These are phyloP conservation scores for Carposina sasakii DNA, from an alignment of 1,140 invertebrate species.

Conservation along the genomic window DNA sequence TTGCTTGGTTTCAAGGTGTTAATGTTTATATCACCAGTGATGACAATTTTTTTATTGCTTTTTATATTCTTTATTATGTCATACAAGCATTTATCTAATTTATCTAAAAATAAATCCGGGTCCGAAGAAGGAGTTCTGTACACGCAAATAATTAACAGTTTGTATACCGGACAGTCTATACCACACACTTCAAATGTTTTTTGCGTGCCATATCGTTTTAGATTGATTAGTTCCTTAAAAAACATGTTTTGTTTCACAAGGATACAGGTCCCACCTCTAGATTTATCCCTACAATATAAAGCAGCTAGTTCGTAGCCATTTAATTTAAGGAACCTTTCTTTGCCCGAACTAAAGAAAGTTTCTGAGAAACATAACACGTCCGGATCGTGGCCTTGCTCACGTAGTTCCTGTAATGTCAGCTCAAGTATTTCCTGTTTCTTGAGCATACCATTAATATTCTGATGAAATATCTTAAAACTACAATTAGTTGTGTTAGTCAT, in stretches of 20 bases:
- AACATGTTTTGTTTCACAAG: neutral
- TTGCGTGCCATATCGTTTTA: neutral
- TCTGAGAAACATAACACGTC: slow-evolving; percentile 6
- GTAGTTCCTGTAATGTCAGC: neutral
- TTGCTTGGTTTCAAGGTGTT: neutral
- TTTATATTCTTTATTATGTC: neutral
- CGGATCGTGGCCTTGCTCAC: neutral
- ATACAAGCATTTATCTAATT: neutral
- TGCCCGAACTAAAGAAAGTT: neutral
- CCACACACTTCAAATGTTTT: slow-evolving; percentile 6
- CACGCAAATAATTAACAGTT: neutral
- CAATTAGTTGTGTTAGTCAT: too few species aligned
- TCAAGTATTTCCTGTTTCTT: slow-evolving; percentile 2
- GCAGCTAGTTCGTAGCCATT: slow-evolving; percentile 1
- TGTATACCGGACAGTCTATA: neutral
- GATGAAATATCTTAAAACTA: neutral
- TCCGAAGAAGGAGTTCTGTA: neutral
- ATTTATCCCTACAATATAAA: neutral
- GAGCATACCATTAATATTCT: neutral
- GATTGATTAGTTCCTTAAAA: neutral
- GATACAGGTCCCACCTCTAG: slow-evolving; percentile 5
- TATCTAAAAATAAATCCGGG: neutral
- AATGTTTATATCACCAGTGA: neutral
- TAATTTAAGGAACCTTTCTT: neutral
- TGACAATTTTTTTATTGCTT: neutral